Conservation (phyloP, 2,113 vertebrate species). For the Catharus minimus region DNA sequence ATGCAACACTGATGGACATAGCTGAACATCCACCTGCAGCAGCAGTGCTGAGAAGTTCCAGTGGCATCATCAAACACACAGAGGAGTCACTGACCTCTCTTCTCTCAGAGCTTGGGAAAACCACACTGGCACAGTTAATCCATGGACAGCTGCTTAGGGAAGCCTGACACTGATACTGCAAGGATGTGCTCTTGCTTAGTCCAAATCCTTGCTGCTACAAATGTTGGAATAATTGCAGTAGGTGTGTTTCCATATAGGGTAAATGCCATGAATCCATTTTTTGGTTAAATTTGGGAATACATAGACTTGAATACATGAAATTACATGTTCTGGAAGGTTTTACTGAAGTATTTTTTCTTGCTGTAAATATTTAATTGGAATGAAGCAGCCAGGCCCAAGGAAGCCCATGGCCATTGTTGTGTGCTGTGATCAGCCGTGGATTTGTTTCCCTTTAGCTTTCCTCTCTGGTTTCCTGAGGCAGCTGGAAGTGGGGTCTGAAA, state of each 20-base stretch:
- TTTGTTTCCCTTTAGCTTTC: background rate
- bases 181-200: background rate
- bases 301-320: background rate
- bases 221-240: background rate
- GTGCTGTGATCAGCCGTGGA: background rate
- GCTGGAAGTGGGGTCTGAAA: background rate
- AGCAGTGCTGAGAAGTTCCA: accelerated
- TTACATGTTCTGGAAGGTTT: background rate
- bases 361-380: background rate
- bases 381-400: background rate
- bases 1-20: background rate
- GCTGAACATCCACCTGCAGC: background rate
- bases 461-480: accelerated
- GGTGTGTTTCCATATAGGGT: background rate
- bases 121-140: background rate
- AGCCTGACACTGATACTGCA: background rate
- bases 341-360: background rate
- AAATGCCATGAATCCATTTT: background rate
- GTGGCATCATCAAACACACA: background rate
- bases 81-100: background rate
- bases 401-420: background rate
- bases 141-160: background rate
- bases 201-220: background rate
- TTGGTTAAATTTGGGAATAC: background rate
- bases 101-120: background rate